Percentiles rank a stretch among this genome's conserved stretches.
phyloP scores from a whole-genome alignment of 2,888 invertebrate species.

The Cheilosia vulpina region DNA sequence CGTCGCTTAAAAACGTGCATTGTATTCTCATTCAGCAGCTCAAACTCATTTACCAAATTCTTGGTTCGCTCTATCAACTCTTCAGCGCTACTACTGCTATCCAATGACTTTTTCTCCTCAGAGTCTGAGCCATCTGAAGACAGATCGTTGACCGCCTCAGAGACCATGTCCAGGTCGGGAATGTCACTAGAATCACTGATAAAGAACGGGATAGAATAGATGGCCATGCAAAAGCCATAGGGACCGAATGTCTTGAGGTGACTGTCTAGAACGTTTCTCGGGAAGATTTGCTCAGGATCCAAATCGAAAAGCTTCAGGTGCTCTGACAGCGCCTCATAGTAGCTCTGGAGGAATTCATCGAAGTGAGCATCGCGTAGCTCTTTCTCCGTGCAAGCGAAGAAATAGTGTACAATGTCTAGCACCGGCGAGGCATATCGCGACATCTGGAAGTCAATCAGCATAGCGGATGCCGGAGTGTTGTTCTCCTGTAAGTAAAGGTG shows the following conservation, averaged over 20 bases:
- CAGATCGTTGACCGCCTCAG: constrained; percentile 78
- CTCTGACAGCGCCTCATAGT: constrained; percentile 77
- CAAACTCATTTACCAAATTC: constrained; percentile 78
- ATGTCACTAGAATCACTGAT: constrained; percentile 78
- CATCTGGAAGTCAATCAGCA: constrained; percentile 81
- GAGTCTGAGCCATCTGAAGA: constrained; percentile 65
- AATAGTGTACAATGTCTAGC: constrained; percentile 80
- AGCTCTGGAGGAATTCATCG: constrained; percentile 78
- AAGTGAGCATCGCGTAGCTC: constrained; percentile 79
- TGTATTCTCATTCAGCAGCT: constrained; percentile 78
- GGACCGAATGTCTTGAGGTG: constrained; percentile 79
- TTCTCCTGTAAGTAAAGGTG: constrained; percentile 54
- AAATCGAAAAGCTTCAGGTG: constrained; percentile 76
- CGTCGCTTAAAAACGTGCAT: constrained; percentile 79
- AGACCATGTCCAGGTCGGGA: constrained; percentile 79
- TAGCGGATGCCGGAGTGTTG: constrained; percentile 77
- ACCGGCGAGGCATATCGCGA: constrained; percentile 80
- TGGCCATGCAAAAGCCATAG: constrained; percentile 80
- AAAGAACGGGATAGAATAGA: constrained; percentile 79
- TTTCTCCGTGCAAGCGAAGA: constrained; percentile 80
- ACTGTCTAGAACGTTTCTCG: constrained; percentile 76
- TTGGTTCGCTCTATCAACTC: constrained; percentile 67
- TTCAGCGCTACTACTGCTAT: neutral
- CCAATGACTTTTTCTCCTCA: constrained; percentile 7
- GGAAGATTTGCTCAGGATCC: constrained; percentile 77